Base-by-base conservation (phyloP, 2,888 invertebrate genomes). In the Barypeithes pellucidus region DNA sequence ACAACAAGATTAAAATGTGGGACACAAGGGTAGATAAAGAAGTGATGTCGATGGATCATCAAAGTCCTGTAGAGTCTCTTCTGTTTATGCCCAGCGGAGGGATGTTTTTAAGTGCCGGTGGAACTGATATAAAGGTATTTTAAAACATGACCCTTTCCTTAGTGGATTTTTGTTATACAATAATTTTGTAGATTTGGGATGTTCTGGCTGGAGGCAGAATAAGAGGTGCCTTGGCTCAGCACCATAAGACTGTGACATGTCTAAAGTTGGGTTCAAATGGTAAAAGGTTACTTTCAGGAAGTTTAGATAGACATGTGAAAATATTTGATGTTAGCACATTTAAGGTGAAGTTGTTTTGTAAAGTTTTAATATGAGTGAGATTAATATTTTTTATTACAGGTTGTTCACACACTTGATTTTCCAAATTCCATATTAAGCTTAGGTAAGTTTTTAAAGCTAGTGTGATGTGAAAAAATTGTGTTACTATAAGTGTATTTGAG, bases 161-260 rank as follows among this genome's bases (percentile, higher is more conserved):
- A 36, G 36, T 29, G 7, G 8, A 39, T 39, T 20, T 47, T 61
- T 29, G 20, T 68, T 60, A 29, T 50, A 14, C 75, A 77, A 1
- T 95, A 93, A 39, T 94, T 94, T 84, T 92, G 22, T 67, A 73
- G 70, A 93, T 99, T 0, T 99, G 98, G 98, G 98, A 99, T 85
- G 91, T 94, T 4, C 89, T 97, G 62, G 91, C 94, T 77, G 96
- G 96, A 29, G 97, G 97, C 9, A 93, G 93, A 83, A 87, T 96
- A 67, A 85, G 99, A 22, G 92, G 95, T 1, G 92, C 91, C 80
- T 90, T 99, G 76, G 94, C 94, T 1, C 94, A 96, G 80, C 99
- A 99, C 86, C 97, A 98, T 85, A 99, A 99, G 88, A 96, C 98
- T 0, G 92, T 99, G 0, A 99, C 97, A 0, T 93, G 94, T 77